Conservation (phyloP, 2,797 vertebrate species). For the Spheniscus humboldti region DNA sequence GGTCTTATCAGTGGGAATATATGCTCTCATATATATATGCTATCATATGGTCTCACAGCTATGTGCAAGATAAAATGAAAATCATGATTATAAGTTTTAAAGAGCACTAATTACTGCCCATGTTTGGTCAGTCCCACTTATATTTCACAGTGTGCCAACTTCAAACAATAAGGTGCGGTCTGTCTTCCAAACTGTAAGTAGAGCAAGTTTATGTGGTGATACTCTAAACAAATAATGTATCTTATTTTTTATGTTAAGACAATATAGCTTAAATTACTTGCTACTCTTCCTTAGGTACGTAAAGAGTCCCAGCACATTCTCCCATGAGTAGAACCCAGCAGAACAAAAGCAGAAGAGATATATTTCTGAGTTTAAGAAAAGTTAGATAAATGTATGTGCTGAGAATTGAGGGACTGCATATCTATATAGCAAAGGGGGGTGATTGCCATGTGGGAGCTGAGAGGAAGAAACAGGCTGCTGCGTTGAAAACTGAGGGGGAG, state of each 20-base stretch:
- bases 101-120: not conserved
- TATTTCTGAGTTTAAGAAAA: not conserved
- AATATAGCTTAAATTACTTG: not conserved
- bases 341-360: not conserved
- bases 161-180: not conserved
- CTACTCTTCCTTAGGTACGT: not conserved
- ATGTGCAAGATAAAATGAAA: not conserved
- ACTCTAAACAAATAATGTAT: not conserved
- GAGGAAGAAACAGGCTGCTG: conserved; percentile 16
- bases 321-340: not conserved
- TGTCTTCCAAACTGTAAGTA: not conserved
- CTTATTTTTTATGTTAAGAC: not conserved
- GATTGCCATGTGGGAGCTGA: not conserved
- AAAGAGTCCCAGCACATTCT: not conserved
- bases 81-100: not conserved
- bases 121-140: not conserved
- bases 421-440: not conserved
- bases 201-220: not conserved
- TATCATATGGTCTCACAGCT: not conserved
- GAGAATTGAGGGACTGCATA: not conserved
- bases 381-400: not conserved
- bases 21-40: not conserved
- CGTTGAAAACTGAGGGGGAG: conserved; percentile 10
- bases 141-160: not conserved
- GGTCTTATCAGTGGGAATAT: not conserved